Base-by-base conservation (phyloP, 1,140 invertebrate species). In the Pseudomyrmex cubaensis region DNA sequence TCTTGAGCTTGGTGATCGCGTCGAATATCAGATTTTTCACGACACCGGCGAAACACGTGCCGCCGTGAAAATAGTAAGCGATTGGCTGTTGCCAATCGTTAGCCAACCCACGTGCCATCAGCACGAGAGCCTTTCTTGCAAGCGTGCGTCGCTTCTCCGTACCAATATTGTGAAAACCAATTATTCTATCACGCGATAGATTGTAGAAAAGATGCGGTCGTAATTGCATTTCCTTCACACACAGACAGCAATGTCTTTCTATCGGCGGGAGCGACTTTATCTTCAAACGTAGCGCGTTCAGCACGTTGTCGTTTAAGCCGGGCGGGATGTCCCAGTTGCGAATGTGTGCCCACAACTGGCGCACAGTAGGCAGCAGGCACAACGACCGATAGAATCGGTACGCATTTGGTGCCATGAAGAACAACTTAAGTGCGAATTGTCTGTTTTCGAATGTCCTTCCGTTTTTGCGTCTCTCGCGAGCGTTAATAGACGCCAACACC, bases 161-260 rank as follows among this genome's bases (percentile, higher is more conserved):
- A 7, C 76, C 76, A 15, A 10, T 59, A 15, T 78, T 44, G 17
- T 80, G 44, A 17, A 80, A 80, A 17, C 76, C 76, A 0, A 80
- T 8, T 20, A 80, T 80, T 20, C 64, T 80, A n/a, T 80, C 76
- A 8, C 76, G 76, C 12, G 76, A 50, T 12, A 80, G 8, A 59
- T 80, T 80, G 12, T 80, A 80, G n/a, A 80, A 80, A 12, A 80
- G 76, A 59, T 80, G 22, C 15, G 76, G 54, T 2, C 4, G 69
- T 12, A 80, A 8, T n/a, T 2, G 76, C 66, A 80, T 80, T 8
- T 80, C 66, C 0, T 25, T 50, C 22, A 70, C 66, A 25, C 52
- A 61, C 1, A 80, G 22, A 1, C 20, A 80, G 12, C 76, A 80
- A 46, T n/a, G 46, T 61, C 76, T 80, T 9, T 44, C 54, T 1